Base-by-base conservation (phyloP, 2,113 vertebrate genomes). In the Butorides virescens region DNA sequence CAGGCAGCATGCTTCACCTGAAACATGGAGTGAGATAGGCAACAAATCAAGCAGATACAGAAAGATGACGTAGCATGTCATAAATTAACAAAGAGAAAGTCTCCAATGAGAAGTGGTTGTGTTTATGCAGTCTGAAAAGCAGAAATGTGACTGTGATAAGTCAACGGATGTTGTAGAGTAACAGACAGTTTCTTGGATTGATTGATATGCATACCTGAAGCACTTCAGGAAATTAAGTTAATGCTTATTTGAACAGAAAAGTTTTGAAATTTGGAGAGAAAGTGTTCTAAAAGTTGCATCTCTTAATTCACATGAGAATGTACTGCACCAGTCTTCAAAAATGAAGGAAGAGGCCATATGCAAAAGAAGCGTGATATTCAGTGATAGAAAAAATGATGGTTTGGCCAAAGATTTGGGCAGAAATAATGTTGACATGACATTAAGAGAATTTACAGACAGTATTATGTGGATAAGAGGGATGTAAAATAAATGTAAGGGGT, bases 11-110 rank as follows among this genome's bases (percentile, higher is more conserved):
- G 4, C 11, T 62, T 82, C n/a, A 20, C 13, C 22, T 65, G 17
- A 72, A 61, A 72, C 3, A 11, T 3, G 2, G 55, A 83, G 23
- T 2, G 4, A 88, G 17, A 59, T 0, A 2, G 19, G 23, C 62
- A 83, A 62, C 32, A 80, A 65, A 56, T 44, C 15, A 93, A 82
- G 34, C 20, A 26, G 27, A 7, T 49, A 26, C 4, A 58, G 79
- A 76, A 93, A n/a, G 15, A 44, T 42, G 12, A n/a, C 37, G 16
- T n/a, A 65, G 23, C 11, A 15, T 32, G 18, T 55, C 32, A 12
- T 36, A 75, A 56, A 7, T 68, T 62, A 56, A 12, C 36, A 73
- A 79, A 76, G 36, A 61, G 13, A 91, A 70, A 22, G 11, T 39
- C 18, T 62, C 27, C n/a, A 52, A 6, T 61, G 39, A 86, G 37